These are phyloP conservation scores for Peromyscus aztecus DNA, from an alignment of 2,797 vertebrate genomes.

Conservation along the genomic window DNA sequence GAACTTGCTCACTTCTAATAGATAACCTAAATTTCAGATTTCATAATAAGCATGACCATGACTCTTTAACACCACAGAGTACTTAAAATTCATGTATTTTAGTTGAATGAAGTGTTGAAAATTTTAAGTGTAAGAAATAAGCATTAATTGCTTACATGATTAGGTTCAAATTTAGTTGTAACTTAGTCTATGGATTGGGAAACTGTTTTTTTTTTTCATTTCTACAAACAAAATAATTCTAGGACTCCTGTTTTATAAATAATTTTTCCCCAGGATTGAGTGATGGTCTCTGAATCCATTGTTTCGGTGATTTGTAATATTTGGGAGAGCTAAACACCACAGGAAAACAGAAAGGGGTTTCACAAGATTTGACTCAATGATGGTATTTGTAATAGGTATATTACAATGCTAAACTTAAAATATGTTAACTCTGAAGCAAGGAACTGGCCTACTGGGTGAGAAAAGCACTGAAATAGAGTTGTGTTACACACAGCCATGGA, in stretches of 20 bases:
- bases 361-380: conserved; percentile 39
- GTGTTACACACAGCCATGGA: conserved; percentile 38
- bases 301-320: not conserved
- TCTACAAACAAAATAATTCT: conserved; percentile 42
- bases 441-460: conserved; percentile 67
- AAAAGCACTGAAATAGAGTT: conserved; percentile 31
- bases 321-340: not conserved
- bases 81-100: conserved; percentile 53
- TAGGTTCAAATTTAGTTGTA: conserved; percentile 50
- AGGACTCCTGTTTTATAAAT: conserved; percentile 27
- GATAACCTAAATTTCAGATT: not conserved
- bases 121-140: not conserved
- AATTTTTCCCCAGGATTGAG: not conserved
- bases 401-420: conserved; percentile 78
- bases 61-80: not conserved
- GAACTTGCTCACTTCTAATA: conserved; percentile 27
- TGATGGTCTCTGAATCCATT: conserved; percentile 6
- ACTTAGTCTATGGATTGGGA: not conserved
- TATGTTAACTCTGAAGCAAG: conserved; percentile 59
- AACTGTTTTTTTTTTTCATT: not conserved
- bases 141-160: conserved; percentile 35
- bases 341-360: not conserved
- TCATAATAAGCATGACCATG: conserved; percentile 31
- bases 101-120: conserved; percentile 45
- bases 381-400: conserved; percentile 39